A percentile compares a stretch with the other conserved stretches of the same genome.
phyloP scores from a whole-genome alignment of 2,888 invertebrate species.

The Eristalis intricaria region DNA sequence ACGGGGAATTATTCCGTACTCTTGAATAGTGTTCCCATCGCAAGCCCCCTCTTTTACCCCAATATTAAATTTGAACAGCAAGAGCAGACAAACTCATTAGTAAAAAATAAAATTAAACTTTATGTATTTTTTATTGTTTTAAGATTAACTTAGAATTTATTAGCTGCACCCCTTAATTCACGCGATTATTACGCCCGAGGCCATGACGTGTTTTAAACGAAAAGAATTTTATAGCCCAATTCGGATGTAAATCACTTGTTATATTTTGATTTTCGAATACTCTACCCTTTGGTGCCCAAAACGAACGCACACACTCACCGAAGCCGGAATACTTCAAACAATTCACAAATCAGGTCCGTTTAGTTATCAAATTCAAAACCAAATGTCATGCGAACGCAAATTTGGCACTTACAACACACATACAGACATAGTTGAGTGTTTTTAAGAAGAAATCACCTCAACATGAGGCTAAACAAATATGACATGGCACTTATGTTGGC shows the following conservation, averaged over 20 bases:
- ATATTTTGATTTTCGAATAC: constrained; percentile 21
- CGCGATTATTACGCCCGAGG: neutral
- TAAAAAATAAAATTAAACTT: constrained; percentile 17
- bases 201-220: neutral
- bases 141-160: constrained; percentile 31
- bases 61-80: too few relatives aligned
- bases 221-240: constrained; percentile 15
- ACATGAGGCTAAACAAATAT: constrained; percentile 43
- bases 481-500: constrained; percentile 48
- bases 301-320: neutral
- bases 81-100: too few relatives aligned
- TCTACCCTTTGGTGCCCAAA: constrained; percentile 20
- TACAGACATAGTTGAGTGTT: constrained; percentile 36
- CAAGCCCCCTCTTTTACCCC: neutral
- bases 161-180: neutral
- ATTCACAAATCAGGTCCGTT: neutral
- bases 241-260: constrained; percentile 42
- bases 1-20: neutral
- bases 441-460: constrained; percentile 52
- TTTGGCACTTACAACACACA: constrained; percentile 23
- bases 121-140: constrained; percentile 41
- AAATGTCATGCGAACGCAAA: constrained; percentile 24
- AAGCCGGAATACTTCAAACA: constrained; percentile 37
- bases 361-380: constrained; percentile 7
- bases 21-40: neutral